Conservation (phyloP, 2,797 vertebrate genomes). For the Pantherophis alleghaniensis region DNA sequence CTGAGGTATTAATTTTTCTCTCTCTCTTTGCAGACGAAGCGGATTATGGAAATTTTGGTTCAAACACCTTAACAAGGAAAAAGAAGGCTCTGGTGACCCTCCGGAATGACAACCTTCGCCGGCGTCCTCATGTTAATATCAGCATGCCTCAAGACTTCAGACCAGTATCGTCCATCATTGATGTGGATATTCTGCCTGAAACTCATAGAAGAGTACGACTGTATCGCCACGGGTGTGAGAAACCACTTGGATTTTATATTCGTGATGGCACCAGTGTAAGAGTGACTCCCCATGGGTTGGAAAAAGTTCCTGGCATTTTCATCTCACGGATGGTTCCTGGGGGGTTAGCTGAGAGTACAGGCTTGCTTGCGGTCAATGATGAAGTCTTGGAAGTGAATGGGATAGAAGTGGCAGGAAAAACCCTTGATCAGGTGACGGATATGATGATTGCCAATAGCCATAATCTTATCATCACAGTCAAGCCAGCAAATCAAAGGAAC, state of each 20-base stretch:
- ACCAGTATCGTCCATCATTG: constrained; percentile 96
- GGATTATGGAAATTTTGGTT: constrained; percentile 88
- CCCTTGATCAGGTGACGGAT: constrained; percentile 96
- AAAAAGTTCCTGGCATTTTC: constrained; percentile 97
- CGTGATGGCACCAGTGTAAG: constrained; percentile 92
- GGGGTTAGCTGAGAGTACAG: constrained; percentile 93
- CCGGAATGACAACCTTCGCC: constrained; percentile 87
- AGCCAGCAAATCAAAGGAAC: constrained; percentile 97
- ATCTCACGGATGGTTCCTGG: constrained; percentile 96
- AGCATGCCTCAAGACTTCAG: constrained; percentile 96
- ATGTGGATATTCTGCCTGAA: constrained; percentile 96
- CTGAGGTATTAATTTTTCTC: background rate
- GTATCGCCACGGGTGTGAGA: constrained; percentile 92
- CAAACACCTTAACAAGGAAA: constrained; percentile 86
- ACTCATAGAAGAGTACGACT: constrained; percentile 92
- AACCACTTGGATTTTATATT: constrained; percentile 96
- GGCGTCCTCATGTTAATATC: constrained; percentile 90
- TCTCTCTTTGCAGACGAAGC: constrained; percentile 86
- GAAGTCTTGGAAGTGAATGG: constrained; percentile 98
- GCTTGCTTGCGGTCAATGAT: constrained; percentile 94
- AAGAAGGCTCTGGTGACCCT: constrained; percentile 89
- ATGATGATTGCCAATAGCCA: constrained; percentile 99
- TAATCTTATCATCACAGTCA: constrained; percentile 95
- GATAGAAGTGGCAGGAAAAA: constrained; percentile 97
- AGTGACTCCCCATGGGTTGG: constrained; percentile 93